Base-by-base conservation (phyloP, 2,113 vertebrate genomes). In the Ceyx melanurus region DNA sequence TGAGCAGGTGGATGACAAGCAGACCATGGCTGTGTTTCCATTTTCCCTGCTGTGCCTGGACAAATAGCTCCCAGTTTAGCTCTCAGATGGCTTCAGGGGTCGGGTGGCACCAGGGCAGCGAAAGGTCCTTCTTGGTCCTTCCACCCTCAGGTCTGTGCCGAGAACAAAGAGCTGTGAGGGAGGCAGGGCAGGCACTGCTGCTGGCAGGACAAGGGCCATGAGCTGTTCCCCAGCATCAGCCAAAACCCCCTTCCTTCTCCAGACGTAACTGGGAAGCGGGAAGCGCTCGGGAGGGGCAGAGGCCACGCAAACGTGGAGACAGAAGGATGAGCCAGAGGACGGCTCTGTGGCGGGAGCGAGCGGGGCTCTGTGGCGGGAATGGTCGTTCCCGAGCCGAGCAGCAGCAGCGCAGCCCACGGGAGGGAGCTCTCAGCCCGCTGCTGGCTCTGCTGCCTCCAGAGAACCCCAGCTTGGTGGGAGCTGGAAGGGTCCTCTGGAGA, bases 141-240 rank as follows among this genome's bases (percentile, higher is more conserved):
- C 13, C 13, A 6, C 9, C 12, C 11, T 25, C 25, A 5, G 45
- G 8, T 42, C 57, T 48, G n/a, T 25, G 3, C 11, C 1, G 6
- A n/a, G 40, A 21, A 1, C 56, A 15, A 9, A 13, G 21, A 43
- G 51, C 75, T 23, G 1, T 0, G 18, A 4, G 23, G 2, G 4
- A 3, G 25, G 26, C 26, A 56, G 54, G 17, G 40, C 2, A 2
- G 31, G 33, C 10, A 3, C 13, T 8, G n/a, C 57, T 37, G 18
- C 13, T 23, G 58, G 51, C 16, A 9, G 40, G 40, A 48, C 15
- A 3, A 13, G 4, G 19, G 3, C 60, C 19, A 1, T 1, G 18
- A 15, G 1, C 29, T 2, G 51, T 4, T 56, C 31, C 37, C 56
- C 50, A n/a, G 46, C 15, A 81, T 3, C 18, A 31, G 25, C 31